Base-by-base conservation (phyloP, 2,113 vertebrate species). In the Lophius piscatorius region DNA sequence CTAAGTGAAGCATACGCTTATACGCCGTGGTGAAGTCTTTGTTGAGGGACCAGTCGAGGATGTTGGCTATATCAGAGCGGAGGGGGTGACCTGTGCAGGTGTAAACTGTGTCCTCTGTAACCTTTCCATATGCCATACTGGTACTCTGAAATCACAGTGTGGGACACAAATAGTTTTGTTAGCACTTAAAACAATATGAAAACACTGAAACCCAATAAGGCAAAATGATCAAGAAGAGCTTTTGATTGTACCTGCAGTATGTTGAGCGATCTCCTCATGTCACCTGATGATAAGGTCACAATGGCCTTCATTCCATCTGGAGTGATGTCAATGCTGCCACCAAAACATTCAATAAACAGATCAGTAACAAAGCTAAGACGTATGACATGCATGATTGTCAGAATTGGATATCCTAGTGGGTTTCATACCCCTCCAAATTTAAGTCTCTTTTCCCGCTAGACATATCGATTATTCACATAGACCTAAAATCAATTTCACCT, bases 21-120 rank as follows among this genome's bases (percentile, higher is more conserved):
- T 97, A 98, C 4, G 97, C 95, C 0, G 93, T 69, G 65, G 92
- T 94, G 63, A 99, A 99, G 80, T 98, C 95, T 73, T 92, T 93
- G 89, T 98, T 98, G 70, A 99, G 85, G 81, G 97, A 94, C 97
- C 97, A 99, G 84, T 99, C 95, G 0, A 99, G 93, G 76, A 98
- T 98, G 87, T 95, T 99, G 71, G 97, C 92, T 0, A 99, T 96
- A 73, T 99, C 97, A 0, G 95, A 93, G 82, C 94, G 95, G 45
- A 98, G 94, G 0, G 97, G 97, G 33, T 98, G 97, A 4, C 97
- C 97, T 0, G 97, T 99, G 82, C 97, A 99, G 1, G 94, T 98
- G 86, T 99, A 97, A 13, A 97, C 97, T 0, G 89, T 94, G 76
- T 98, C 94, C 76, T 97, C 97, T 0, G 93, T 97, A 42, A 99